Evolutionary conservation across 1,140 invertebrate genomes (phyloP).

Genomic region (Zaprionus ghesquierei): DNA sequence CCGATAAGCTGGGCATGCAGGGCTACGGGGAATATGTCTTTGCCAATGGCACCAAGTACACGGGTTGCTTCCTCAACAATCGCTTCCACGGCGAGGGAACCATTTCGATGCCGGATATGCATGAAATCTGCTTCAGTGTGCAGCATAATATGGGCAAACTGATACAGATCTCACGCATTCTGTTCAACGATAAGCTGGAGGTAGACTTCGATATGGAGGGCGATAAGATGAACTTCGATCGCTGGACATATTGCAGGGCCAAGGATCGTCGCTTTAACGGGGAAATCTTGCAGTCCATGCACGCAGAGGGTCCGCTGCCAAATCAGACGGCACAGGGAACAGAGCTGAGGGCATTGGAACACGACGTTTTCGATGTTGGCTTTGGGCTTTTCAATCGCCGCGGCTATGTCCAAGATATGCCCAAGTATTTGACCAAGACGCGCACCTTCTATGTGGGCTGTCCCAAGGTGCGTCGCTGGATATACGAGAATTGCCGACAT

Average conservation of each 20-base stretch:
- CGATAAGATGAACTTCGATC: conserved; percentile 6
- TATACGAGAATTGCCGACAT: conserved; percentile 50
- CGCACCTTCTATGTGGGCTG: conserved; percentile 35
- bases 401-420: conserved; percentile 21
- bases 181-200: conserved; percentile 43
- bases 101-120: conserved; percentile 19
- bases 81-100: conserved; percentile 59
- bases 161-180: conserved; percentile 36
- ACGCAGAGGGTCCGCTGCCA: conserved; percentile 27
- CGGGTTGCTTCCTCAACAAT: conserved; percentile 45
- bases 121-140: conserved; percentile 40
- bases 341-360: not conserved
- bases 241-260: conserved; percentile 47
- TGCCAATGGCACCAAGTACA: conserved; percentile 57
- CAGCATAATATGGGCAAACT: conserved; percentile 43
- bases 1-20: conserved; percentile 55
- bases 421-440: not conserved
- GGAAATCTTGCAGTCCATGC: conserved; percentile 5
- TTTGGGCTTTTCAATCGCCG: conserved; percentile 30
- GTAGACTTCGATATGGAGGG: conserved; percentile 29
- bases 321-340: conserved; percentile 18
- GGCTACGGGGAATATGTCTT: conserved; percentile 44
- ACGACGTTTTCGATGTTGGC: conserved; percentile 56
- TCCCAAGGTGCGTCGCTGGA: conserved; percentile 43
- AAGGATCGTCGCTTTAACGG: conserved; percentile 48